These are phyloP conservation scores for Amaurobius ferox DNA, from an alignment of 2,888 invertebrate species.

Conservation along the genomic window DNA sequence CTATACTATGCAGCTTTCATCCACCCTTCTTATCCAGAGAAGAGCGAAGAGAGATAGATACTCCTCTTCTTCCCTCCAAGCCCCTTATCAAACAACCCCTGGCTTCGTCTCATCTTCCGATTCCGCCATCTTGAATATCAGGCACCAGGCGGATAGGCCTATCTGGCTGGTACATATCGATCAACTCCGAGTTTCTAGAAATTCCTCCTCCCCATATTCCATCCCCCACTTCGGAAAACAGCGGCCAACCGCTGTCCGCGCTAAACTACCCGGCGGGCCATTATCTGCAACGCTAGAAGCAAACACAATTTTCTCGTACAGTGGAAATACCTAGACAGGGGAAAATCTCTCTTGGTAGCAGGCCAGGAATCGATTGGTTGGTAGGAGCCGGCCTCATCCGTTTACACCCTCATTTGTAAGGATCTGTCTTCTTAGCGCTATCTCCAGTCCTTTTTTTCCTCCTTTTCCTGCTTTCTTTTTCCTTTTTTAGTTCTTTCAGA, in stretches of 20 bases:
- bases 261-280: slow-evolving; percentile 62
- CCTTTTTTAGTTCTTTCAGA: slow-evolving; percentile 8
- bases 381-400: slow-evolving; percentile 57
- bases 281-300: slow-evolving; percentile 62
- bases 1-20: too few relatives aligned
- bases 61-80: too few relatives aligned
- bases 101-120: neutral
- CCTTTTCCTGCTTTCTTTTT: slow-evolving; percentile 20
- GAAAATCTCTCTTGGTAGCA: slow-evolving; percentile 64
- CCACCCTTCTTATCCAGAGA: too few relatives aligned
- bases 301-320: slow-evolving; percentile 69
- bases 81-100: neutral
- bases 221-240: slow-evolving; percentile 6
- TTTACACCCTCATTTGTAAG: slow-evolving; percentile 69
- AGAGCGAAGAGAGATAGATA: too few relatives aligned
- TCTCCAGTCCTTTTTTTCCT: neutral
- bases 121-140: slow-evolving; percentile 59
- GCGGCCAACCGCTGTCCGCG: slow-evolving; percentile 60
- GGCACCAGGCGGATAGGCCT: slow-evolving; percentile 14
- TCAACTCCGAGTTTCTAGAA: slow-evolving; percentile 44
- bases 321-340: slow-evolving; percentile 57
- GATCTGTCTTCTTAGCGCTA: slow-evolving; percentile 50
- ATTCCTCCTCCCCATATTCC: slow-evolving; percentile 25
- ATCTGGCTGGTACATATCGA: slow-evolving; percentile 34
- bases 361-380: slow-evolving; percentile 65